Evolutionary conservation across 1,140 invertebrate species (phyloP), one percentile per base, ranked within the genome.

Genomic region (Zeugodacus cucurbitae): DNA sequence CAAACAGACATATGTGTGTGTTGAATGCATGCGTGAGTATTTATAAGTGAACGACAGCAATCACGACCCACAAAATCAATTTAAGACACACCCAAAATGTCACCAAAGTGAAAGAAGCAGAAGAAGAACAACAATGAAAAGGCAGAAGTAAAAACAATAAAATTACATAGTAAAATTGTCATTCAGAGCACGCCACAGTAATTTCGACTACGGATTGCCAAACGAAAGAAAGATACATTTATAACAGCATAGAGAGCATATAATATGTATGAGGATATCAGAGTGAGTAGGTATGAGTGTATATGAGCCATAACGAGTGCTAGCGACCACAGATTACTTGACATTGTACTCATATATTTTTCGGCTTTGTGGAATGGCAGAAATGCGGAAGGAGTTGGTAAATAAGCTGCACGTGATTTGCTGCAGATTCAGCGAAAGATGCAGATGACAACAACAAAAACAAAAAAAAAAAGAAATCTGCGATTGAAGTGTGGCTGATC

Each of bases 81-180:
- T 48, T 82, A 29, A 48, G 22, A 0, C 22, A 82, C 74, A 48
- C 37, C 74, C 74, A 48, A 82, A 82, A 82, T 82, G 41, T 48
- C 74, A 82, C 58, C 58, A 14, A 54, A 54, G 6, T 14, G 48
- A 54, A 14, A 54, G 48, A 54, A 54, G 14, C 0, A 37, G 67
- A n/a, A n/a, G 48, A 54, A 14, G 48, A 48, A 44, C 41, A 82
- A 44, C 74, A 82, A 82, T n/a, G 74, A 82, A 82, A 82, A 48
- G 74, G 74, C 74, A 82, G 41, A 82, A 48, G 41, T 82, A 82
- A 82, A 37, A 62, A 82, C 44, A 82, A 82, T 82, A 44, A 82
- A 82, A 82, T 82, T 82, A 82, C 74, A 82, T 82, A 82, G 41
- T 82, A 48, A 82, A 48, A 48, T 82, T 82, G 74, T 48, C 41